Conservation (phyloP, 2,797 vertebrate genomes). For the Phrynocephalus forsythii region DNA sequence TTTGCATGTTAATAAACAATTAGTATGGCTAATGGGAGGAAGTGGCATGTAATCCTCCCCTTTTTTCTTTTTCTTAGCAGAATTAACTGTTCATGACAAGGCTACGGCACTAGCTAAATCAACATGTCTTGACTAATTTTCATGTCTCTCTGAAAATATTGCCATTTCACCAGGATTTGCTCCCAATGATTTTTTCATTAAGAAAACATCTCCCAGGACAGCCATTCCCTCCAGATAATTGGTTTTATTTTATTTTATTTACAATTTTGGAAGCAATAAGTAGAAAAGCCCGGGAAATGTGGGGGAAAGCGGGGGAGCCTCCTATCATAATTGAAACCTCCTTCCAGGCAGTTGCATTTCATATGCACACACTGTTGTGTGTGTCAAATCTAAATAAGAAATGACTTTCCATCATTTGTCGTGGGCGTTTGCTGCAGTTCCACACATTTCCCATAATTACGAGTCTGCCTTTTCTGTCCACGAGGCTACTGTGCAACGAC, state of each 20-base stretch:
- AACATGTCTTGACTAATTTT: slow-evolving; percentile 34
- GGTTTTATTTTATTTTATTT: slow-evolving; percentile 44
- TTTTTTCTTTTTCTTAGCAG: slow-evolving; percentile 10
- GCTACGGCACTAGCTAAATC: slow-evolving; percentile 9
- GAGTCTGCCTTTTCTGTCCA: not conserved
- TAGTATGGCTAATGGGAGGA: slow-evolving; percentile 49
- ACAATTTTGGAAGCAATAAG: slow-evolving; percentile 55
- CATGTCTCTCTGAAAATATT: slow-evolving; percentile 35
- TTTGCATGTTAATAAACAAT: slow-evolving; percentile 75
- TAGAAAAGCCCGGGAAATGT: slow-evolving; percentile 16
- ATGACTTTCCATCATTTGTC: slow-evolving; percentile 22
- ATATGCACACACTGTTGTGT: slow-evolving; percentile 43
- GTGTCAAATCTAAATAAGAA: slow-evolving; percentile 46
- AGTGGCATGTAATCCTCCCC: not conserved
- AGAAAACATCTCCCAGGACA: slow-evolving; percentile 52
- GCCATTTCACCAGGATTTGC: slow-evolving; percentile 65
- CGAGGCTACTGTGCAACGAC: slow-evolving; percentile 21
- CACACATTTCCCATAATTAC: not conserved
- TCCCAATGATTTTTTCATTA: slow-evolving; percentile 58
- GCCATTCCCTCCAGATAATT: slow-evolving; percentile 45
- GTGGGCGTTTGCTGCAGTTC: slow-evolving; percentile 26
- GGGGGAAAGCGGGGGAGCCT: not conserved
- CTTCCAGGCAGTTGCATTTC: slow-evolving; percentile 59
- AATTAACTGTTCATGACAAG: slow-evolving; percentile 56
- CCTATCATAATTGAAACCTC: slow-evolving; percentile 55